Evolutionary conservation across 2,888 invertebrate species (phyloP), one percentile per base, ranked within the genome.

Genomic region (Cheilosia vulpina): DNA sequence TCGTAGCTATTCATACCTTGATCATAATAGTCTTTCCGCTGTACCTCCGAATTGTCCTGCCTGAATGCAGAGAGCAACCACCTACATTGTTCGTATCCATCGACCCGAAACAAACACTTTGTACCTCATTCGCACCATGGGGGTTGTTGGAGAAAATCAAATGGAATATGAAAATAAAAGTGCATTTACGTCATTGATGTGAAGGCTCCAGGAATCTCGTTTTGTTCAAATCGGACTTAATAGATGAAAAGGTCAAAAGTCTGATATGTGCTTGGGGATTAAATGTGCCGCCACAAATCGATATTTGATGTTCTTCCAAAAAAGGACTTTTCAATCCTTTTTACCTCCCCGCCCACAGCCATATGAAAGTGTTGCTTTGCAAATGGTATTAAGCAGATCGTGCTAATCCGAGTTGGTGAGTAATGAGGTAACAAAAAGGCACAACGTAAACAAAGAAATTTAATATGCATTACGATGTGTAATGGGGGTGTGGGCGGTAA

Each of bases 251-350:
- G 34, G 62, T 62, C 62, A 72, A 83, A 78, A 47, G 78, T 66
- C 73, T 63, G 31, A 2, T 34, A 53, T 55, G 31, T 62, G 50
- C 73, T 73, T 52, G 47, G 21, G 55, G 57, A 57, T 68, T 75
- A 68, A 69, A 84, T 73, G 63, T 21, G 45, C 38, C 45, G 38
- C 2, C 31, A 71, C 60, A 66, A 84, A 84, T 84, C 84, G 60
- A 84, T 84, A 79, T 53, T 75, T 84, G 79, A 75, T 75, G 63
- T 58, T 27, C 11, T 53, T 79, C 69, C 69, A 84, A 71, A 34
- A 21, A 79, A 65, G 63, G 63, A 79, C 79, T 79, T 79, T 79
- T 66, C 55, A 63, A 68, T 68, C 45, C 58, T 65, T 58, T 79
- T 19, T 4, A 7, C 11, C 55, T 34, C 19, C 34, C 13, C 47